phyloP scores from a whole-genome alignment of 2,113 vertebrate genomes.

The Sigmodon hispidus region DNA sequence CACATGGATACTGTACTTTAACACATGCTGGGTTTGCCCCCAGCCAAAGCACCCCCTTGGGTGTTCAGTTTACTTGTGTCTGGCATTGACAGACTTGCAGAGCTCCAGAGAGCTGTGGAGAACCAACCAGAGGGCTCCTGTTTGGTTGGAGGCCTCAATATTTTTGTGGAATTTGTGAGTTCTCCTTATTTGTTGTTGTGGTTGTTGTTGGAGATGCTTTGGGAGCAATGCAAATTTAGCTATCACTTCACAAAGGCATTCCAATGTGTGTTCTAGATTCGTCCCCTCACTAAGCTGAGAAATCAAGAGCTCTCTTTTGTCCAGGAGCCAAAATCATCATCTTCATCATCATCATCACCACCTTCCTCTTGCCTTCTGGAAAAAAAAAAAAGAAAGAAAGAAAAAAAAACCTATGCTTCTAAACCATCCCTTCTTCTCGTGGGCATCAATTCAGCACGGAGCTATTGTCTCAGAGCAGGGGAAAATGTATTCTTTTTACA shows the following conservation, averaged over 20 bases:
- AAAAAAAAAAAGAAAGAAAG: constrained; percentile 74
- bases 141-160: not conserved
- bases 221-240: constrained; percentile 26
- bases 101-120: constrained; percentile 35
- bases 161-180: constrained; percentile 27
- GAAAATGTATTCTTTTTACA: constrained; percentile 86
- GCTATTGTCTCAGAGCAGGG: constrained; percentile 86
- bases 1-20: constrained; percentile 15
- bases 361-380: constrained; percentile 60
- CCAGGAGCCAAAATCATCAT: constrained; percentile 61
- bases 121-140: not conserved
- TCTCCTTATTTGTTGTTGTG: not conserved
- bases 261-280: constrained; percentile 57
- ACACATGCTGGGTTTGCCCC: not conserved
- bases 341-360: constrained; percentile 42
- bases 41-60: not conserved
- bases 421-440: constrained; percentile 80
- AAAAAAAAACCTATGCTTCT: constrained; percentile 77
- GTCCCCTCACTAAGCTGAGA: constrained; percentile 34
- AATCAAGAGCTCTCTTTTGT: constrained; percentile 68
- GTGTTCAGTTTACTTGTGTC: not conserved
- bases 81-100: not conserved
- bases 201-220: constrained; percentile 55
- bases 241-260: constrained; percentile 20
- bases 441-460: constrained; percentile 80